Evolutionary conservation across 2,888 invertebrate genomes (phyloP), one percentile per base, ranked within the genome.

Genomic region (Nyleta sp.): DNA sequence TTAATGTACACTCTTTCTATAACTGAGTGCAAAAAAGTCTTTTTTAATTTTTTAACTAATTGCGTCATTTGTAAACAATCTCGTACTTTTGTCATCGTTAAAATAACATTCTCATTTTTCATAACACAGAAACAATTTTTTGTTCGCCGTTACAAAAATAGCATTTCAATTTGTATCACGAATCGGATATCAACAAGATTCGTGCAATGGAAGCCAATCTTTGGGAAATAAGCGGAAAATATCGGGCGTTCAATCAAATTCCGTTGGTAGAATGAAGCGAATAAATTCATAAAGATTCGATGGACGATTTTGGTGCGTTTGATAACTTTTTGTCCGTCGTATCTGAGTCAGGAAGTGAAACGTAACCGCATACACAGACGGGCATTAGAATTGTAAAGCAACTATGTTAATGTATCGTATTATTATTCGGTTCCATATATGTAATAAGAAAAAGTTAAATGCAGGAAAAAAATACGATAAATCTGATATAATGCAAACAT

Each of bases 371-470:
- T 11, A n/a, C n/a, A 38, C 38, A 2, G 13, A 10, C 28, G 6
- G 10, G 13, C 38, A 38, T 38, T 38, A 38, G 38, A 38, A 38
- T 38, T 38, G 38, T 38, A 38, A 38, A 38, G n/a, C 13, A 38
- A 28, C 38, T 13, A 38, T 38, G 11, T 11, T 38, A 38, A 38
- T 38, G 38, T n/a, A 5, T 5, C 38, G 13, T 5, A n/a, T 38
- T 38, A n/a, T 13, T 13, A 38, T 38, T 38, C 13, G 38, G 38
- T 1, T 38, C 2, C 38, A 13, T 38, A 38, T 38, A 13, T 38
- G 13, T 38, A 38, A 13, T 38, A 13, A 38, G 38, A 28, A 11
- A 13, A 8, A 38, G 13, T n/a, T 13, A 38, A 11, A 38, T 38
- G 10, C 5, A 8, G 7, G 28, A 28, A 28, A 28, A 28, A 28